Base-by-base conservation (phyloP, 2,797 vertebrate genomes). In the Girardinus metallicus region DNA sequence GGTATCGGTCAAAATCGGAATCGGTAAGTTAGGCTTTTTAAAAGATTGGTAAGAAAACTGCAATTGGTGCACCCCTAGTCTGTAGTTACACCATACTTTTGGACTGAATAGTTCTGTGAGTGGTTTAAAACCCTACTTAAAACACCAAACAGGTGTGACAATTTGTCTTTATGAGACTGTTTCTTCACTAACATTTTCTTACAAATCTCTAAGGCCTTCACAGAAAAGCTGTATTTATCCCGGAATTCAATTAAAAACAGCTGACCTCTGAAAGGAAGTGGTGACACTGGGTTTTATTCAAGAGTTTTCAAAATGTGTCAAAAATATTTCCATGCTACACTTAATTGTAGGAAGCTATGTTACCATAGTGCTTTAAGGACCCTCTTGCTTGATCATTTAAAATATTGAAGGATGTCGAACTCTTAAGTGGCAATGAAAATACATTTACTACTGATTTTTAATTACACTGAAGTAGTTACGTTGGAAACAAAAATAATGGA, bases 401-500 rank as follows among this genome's bases (percentile, higher is more conserved):
- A 83, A 82, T 80, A 83, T 64, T 84, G 71, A 70, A 47, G 46
- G 49, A 13, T 70, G 74, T 34, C n/a, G 36, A 31, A 21, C 34
- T 79, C 60, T 26, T 26, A 77, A 80, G 82, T 79, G 57, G 74
- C 75, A 31, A 23, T 41, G 57, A 80, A 80, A 72, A 66, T 68
- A 64, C 72, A 76, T 88, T 84, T 75, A 62, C 80, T 81, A 43
- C 10, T 51, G 55, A 46, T 36, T 49, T 44, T 84, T 93, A 90
- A 93, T 91, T 90, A 87, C 76, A 51, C 31, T 3, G 49, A 55
- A 16, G 41, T 81, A 74, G 78, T 83, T 80, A 83, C 86, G 75
- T 86, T 51, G 64, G 53, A 83, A 79, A 88, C 53, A 80, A 80
- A 87, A 83, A 85, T 80, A 90, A 86, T 87, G 83, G 86, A 87